Percentiles rank a stretch among this genome's conserved stretches.
These are phyloP conservation scores for Aculops lycopersici DNA, from an alignment of 1,140 invertebrate species.

Conservation along the genomic window DNA sequence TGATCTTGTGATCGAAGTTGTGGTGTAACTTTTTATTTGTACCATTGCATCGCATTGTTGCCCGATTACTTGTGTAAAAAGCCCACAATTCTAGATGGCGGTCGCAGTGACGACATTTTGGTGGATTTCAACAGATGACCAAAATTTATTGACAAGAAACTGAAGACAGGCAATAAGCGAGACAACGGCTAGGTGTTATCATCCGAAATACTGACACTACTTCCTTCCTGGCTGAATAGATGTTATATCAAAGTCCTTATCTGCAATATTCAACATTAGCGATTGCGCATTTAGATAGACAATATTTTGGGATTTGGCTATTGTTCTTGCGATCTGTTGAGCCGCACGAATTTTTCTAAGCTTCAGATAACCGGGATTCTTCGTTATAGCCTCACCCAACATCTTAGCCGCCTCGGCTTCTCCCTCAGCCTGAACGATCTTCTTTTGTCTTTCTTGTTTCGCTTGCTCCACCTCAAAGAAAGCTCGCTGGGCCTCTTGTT, in stretches of 20 bases:
- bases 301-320: constrained; percentile 69
- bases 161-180: no score
- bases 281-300: constrained; percentile 67
- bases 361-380: constrained; percentile 90
- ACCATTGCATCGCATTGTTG: no score
- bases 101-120: no score
- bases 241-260: constrained; percentile 45
- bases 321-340: constrained; percentile 77
- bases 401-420: constrained; percentile 93
- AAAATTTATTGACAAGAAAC: no score
- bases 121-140: no score
- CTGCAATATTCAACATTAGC: constrained; percentile 86
- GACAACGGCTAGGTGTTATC: no score
- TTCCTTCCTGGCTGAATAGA: constrained; percentile 3
- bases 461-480: constrained; percentile 91
- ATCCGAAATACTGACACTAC: no score
- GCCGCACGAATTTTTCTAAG: constrained; percentile 84
- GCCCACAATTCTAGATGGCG: no score
- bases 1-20: no score
- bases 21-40: no score
- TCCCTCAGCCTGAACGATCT: constrained; percentile 97
- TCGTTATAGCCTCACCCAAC: constrained; percentile 72
- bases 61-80: no score
- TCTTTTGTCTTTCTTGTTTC: constrained; percentile 89
- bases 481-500: constrained; percentile 93